Conservation (phyloP, 2,888 invertebrate species). For the Dusona sp. region DNA sequence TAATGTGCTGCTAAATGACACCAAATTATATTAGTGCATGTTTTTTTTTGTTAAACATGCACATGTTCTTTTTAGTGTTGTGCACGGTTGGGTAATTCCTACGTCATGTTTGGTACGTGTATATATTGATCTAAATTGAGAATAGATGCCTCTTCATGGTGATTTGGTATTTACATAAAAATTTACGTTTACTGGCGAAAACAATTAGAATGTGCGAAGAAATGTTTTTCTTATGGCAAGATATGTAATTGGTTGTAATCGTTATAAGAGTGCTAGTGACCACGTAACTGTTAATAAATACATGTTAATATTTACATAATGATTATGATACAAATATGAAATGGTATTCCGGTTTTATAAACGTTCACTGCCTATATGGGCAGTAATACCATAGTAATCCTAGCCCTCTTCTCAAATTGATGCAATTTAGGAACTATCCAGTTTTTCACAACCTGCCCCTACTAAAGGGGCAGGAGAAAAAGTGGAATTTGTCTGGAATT, state of each 20-base stretch:
- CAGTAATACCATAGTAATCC: neutral
- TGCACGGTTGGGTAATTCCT: neutral
- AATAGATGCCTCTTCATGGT: neutral
- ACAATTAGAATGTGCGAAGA: neutral
- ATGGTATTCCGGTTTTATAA: neutral
- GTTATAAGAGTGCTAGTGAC: too few relatives aligned
- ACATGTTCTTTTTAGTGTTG: too few relatives aligned
- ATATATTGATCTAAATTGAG: neutral
- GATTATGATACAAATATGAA: neutral
- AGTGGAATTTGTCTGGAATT: too few relatives aligned
- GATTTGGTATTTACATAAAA: conserved; percentile 10
- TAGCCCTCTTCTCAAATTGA: too few relatives aligned
- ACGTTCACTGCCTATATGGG: neutral
- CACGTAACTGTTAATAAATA: neutral
- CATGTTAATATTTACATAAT: neutral
- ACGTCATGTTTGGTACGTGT: neutral
- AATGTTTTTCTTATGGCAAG: neutral
- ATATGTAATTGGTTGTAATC: neutral
- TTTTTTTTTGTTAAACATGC: too few relatives aligned
- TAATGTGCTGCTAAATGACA: too few relatives aligned
- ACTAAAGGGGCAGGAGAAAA: too few relatives aligned
- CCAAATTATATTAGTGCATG: too few relatives aligned
- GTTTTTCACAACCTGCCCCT: neutral
- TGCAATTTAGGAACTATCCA: too few relatives aligned
- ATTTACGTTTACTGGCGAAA: neutral